Evolutionary conservation across 2,797 vertebrate species (phyloP).

Genomic region (Rousettus madagascariensis): DNA sequence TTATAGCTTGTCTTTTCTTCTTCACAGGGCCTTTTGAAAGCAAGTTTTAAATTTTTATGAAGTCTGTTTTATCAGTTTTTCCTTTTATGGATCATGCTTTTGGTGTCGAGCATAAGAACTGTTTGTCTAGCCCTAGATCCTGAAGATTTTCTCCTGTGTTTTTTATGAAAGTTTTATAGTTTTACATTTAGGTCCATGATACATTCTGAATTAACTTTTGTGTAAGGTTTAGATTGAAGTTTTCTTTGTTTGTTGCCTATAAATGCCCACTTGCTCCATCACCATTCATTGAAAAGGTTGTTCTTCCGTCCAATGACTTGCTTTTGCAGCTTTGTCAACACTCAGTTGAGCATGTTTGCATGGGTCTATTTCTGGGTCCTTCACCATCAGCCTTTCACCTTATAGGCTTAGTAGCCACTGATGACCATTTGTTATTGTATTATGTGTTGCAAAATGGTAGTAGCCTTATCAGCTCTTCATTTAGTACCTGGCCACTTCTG

Average conservation of each 20-base stretch:
- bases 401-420: background rate
- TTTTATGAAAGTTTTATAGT: background rate
- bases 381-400: background rate
- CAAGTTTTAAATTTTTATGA: slow-evolving; percentile 31
- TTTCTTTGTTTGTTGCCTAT: background rate
- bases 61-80: background rate
- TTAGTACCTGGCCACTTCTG: slow-evolving; percentile 40
- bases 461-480: background rate
- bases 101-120: slow-evolving; percentile 29
- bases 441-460: slow-evolving; percentile 7
- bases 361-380: slow-evolving; percentile 30
- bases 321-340: slow-evolving; percentile 10
- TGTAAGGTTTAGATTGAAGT: background rate
- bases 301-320: background rate
- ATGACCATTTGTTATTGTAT: slow-evolving; percentile 14
- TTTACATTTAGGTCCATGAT: background rate
- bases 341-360: slow-evolving; percentile 23
- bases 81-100: slow-evolving; percentile 12
- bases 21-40: background rate
- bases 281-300: background rate
- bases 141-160: slow-evolving; percentile 6
- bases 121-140: slow-evolving; percentile 12
- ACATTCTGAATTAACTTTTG: slow-evolving; percentile 18
- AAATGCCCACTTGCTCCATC: background rate
- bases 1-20: background rate